Base-by-base conservation (phyloP, 1,140 invertebrate species). In the Drosophila littoralis region DNA sequence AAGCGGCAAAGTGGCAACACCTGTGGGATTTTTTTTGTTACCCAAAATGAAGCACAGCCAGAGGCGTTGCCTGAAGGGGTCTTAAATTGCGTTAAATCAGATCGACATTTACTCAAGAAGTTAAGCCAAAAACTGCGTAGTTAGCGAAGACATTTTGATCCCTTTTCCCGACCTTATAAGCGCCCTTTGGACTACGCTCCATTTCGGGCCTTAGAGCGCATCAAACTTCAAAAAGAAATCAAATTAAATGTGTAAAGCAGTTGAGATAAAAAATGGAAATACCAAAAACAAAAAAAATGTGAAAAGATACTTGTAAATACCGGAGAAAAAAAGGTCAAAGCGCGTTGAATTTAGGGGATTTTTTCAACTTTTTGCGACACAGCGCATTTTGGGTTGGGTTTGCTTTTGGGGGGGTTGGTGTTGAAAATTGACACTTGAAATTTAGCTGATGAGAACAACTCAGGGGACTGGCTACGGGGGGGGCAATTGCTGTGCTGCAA, bases 221-320 rank as follows among this genome's bases (percentile, higher is more conserved):
- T 89, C 85, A 84, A 89, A 89, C 84, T 89, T 89, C 84, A 89
- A 89, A 90, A 90, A 89, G 80, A 89, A 89, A 89, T 89, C 84
- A 89, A 89, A 89, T 89, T 89, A 89, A 89, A 89, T 89, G 84
- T 84, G 84, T 81, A 84, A 89, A 80, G 80, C 74, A 89, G 80
- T 69, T 67, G 45, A 88, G 83, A 88, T 84, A 89, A 88, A 83
- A 82, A 54, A 9, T 36, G 51, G 36, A 35, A 54, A 35, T 32
- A 51, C 48, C 28, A 12, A 50, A 10, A 17, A 50, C 12, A 32
- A 50, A 33, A 50, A 28, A 35, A 58, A 68, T 64, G 66, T 65
- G 79, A 75, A 75, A 82, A 75, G 64, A 73, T 76, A 75, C 79
- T 83, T 75, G 61, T 61, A 75, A 76, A 83, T 76, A 78, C 35